These are phyloP conservation scores for Apteryx owenii DNA, from an alignment of 2,113 vertebrate genomes.

Conservation along the genomic window DNA sequence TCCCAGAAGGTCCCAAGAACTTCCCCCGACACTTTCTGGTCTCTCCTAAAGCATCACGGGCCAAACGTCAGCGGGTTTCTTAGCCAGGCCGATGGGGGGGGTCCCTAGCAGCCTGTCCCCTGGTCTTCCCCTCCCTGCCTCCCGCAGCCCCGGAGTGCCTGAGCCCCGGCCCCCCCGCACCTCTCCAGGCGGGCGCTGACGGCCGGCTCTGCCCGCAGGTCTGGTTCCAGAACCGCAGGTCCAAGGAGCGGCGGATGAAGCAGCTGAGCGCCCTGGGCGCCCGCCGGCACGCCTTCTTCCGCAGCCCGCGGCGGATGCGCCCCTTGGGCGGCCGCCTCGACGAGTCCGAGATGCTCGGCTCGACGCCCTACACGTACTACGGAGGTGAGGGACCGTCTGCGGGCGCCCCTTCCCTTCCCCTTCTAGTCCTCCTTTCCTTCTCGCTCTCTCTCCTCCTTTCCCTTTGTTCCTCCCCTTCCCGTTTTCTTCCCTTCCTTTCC, in stretches of 20 bases:
- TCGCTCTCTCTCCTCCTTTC: neutral
- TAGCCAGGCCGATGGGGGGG: neutral
- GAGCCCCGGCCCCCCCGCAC: too few relatives aligned
- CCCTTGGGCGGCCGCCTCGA: conserved; percentile 92
- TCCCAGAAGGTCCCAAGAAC: accelerated
- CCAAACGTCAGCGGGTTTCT: too few relatives aligned
- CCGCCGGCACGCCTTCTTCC: conserved; percentile 92
- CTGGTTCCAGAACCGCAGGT: conserved; percentile 90
- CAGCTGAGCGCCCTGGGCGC: conserved; percentile 93
- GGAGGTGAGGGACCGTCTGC: conserved; percentile 83
- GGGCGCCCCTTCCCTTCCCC: neutral
- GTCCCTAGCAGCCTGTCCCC: neutral
- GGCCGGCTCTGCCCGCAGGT: conserved; percentile 71
- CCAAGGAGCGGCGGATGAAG: conserved; percentile 95
- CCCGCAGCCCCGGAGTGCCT: neutral
- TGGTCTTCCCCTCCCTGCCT: neutral
- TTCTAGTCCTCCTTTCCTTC: too few relatives aligned
- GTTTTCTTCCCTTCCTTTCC: neutral
- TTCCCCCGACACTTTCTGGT: neutral
- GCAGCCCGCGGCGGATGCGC: conserved; percentile 93
- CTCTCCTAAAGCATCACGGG: neutral
- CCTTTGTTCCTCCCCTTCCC: neutral
- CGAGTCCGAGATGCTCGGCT: conserved; percentile 92
- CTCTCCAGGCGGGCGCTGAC: neutral
- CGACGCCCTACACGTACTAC: conserved; percentile 93